Evolutionary conservation across 2,797 vertebrate species (phyloP), one percentile per base, ranked within the genome.

Genomic region (Pipistrellus kuhlii): DNA sequence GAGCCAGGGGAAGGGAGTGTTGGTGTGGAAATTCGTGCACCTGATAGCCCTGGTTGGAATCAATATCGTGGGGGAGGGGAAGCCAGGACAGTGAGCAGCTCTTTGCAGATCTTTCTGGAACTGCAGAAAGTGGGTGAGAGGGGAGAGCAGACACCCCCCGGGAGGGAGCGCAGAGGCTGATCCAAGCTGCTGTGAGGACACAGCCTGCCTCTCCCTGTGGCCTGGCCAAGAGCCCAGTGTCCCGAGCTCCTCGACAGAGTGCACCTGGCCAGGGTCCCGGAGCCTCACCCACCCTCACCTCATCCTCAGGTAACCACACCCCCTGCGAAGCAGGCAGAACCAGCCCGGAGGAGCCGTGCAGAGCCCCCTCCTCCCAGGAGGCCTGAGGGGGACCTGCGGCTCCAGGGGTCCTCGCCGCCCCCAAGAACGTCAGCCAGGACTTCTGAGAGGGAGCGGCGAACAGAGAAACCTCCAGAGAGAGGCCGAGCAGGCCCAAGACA

Each of bases 261-360:
- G 84, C 13, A 9, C 25, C 35, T 1, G 5, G 59, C 30, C 21
- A 2, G 23, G 76, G 41, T 48, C 72, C 88, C 2, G 8, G 72
- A 69, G 55, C 44, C 90, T 96, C 69, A 95, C 62, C 44, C 5
- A 76, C 15, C 46, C 46, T 85, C 68, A 10, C 57, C 48, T 3
- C 83, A 23, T 94, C 77, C 25, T 78, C 88, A 98, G 98, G 97
- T 94, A 68, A 96, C 95, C 75, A 97, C 97, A 90, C 93, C n/a
- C 75, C 71, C 85, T 11, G 86, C 41, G 41, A 95, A 97, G 97
- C 96, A 97, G 73, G 69, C 95, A 0, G 95, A 98, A 59, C 93
- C 95, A 3, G n/a, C 38, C 64, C 51, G 59, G 81, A 90, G 71
- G 97, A 96, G 94, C 71, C 57, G 27, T 94, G 96, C 62, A 64